Base-by-base conservation (phyloP, 2,797 vertebrate species). In the Gila robusta region DNA sequence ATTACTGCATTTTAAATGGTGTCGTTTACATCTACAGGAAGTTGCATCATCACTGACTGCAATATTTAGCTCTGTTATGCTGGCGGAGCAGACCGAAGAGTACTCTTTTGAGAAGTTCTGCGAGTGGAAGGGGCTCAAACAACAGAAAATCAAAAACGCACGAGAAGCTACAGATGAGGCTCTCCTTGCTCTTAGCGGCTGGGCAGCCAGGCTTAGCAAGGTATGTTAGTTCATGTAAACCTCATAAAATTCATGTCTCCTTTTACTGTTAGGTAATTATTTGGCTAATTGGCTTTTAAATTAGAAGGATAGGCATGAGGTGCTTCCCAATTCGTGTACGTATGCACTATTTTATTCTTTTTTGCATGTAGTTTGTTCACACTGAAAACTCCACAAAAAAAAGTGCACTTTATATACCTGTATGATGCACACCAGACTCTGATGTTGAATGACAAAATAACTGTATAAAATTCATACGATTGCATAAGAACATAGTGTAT, bases 61-160 rank as follows among this genome's bases (percentile, higher is more conserved):
- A 17, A 81, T 89, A 1, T 93, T 94, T 85, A 92, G 91, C 80
- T 88, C 90, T 35, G 62, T 88, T 84, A 91, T 92, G 77, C 89
- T 79, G 80, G 86, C 84, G 6, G 79, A 80, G 83, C 26, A 84
- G 49, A 52, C 83, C 0, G 86, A 87, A 28, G 93, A 94, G 52
- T 89, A 91, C 41, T 89, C 87, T 83, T 93, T 96, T 93, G 89
- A 93, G 17, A 84, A 91, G 8, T 95, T 96, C 89, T 93, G 91
- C 88, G 91, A 92, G 14, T 95, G 94, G 94, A 95, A 94, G 80
- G 89, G 71, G 82, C 41, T 67, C 81, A 96, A 94, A 88, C 86
- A 52, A 19, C 89, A 94, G 76, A 93, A 94, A 84, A 92, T 94
- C 72, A 90, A 81, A 87, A 67, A 7, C 17, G 78, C 95, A 86